Base-by-base conservation (phyloP, 2,113 vertebrate species). In the Bolborhynchus lineola region DNA sequence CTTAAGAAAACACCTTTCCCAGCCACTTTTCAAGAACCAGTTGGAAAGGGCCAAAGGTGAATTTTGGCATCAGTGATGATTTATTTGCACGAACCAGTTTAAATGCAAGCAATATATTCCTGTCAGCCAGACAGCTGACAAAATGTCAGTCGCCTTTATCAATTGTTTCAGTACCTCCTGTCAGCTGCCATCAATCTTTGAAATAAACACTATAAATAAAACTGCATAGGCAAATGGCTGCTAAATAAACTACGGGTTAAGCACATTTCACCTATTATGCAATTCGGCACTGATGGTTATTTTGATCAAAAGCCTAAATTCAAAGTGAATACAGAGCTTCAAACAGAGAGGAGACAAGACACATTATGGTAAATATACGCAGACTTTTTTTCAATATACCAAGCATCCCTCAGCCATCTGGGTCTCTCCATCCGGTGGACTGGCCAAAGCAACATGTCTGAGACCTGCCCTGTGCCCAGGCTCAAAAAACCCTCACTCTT, bases 191-290 rank as follows among this genome's bases (percentile, higher is more conserved):
- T 97, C 93, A 94, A 74, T 97, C 96, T 97, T 95, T 90, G 82
- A 72, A 90, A 96, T 63, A 95, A 97, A 75, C 78, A 82, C 75
- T 88, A 94, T 97, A 98, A 98, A 97, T 96, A 97, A 97, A 97
- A 95, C 15, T 6, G 13, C 59, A 86, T 87, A 93, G 93, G 94
- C 89, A 96, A 96, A 90, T 77, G 28, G 39, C 86, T 82, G 60
- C 86, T 82, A 94, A 81, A 83, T 29, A 90, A 86, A 74, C 37
- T 62, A 93, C 2, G 4, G 74, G 47, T 96, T 96, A 95, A 95
- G 26, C 16, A 62, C 74, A 68, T 24, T 70, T 88, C 57, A 68
- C 82, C 90, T 52, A 64, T 87, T 85, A 67, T 6, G 35, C n/a
- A 69, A 53, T 90, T 79, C 50, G 15, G 24, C 70, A 37, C 49